phyloP scores from a whole-genome alignment of 2,888 invertebrate species.

The Ormyrus thymus region DNA sequence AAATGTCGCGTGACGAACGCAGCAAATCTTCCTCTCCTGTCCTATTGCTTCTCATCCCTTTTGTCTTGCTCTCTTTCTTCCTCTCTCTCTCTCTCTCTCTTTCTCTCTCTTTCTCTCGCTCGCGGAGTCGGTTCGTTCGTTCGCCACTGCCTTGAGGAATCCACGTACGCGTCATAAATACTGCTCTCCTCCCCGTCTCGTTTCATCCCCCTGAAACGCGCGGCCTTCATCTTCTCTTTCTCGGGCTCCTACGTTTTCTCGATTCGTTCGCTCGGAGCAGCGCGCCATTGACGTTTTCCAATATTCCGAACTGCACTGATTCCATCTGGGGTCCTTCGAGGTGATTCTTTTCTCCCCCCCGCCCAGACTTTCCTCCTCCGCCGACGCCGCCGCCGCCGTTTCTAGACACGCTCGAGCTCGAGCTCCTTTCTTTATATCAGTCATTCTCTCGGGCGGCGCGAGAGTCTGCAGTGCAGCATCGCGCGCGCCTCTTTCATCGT shows the following conservation, averaged over 20 bases:
- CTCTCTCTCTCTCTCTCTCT: slow-evolving; percentile 44
- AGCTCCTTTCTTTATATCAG: slow-evolving; percentile 44
- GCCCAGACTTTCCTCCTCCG: slow-evolving; percentile 10
- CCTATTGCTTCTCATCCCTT: slow-evolving; percentile 51
- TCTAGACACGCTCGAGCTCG: slow-evolving; percentile 30
- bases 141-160: slow-evolving; percentile 62
- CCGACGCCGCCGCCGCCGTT: slow-evolving; percentile 1
- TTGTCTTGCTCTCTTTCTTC: slow-evolving; percentile 47
- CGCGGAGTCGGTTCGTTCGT: not conserved
- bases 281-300: slow-evolving; percentile 69
- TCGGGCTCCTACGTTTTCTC: slow-evolving; percentile 24
- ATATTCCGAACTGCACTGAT: slow-evolving; percentile 72
- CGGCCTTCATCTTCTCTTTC: slow-evolving; percentile 39
- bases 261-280: slow-evolving; percentile 33
- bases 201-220: slow-evolving; percentile 25
- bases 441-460: slow-evolving; percentile 30
- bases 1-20: slow-evolving; percentile 62
- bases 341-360: slow-evolving; percentile 31
- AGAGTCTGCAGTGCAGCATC: too few relatives aligned
- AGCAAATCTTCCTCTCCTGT: slow-evolving; percentile 59
- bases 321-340: slow-evolving; percentile 65
- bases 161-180: slow-evolving; percentile 74
- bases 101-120: slow-evolving; percentile 51
- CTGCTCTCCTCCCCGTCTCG: slow-evolving; percentile 57
- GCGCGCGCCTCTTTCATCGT: slow-evolving; percentile 32